A percentile compares a stretch with the other conserved stretches of the same genome.
Evolutionary conservation across 2,113 vertebrate species (phyloP).

Genomic region (Bubalus kerabau): DNA sequence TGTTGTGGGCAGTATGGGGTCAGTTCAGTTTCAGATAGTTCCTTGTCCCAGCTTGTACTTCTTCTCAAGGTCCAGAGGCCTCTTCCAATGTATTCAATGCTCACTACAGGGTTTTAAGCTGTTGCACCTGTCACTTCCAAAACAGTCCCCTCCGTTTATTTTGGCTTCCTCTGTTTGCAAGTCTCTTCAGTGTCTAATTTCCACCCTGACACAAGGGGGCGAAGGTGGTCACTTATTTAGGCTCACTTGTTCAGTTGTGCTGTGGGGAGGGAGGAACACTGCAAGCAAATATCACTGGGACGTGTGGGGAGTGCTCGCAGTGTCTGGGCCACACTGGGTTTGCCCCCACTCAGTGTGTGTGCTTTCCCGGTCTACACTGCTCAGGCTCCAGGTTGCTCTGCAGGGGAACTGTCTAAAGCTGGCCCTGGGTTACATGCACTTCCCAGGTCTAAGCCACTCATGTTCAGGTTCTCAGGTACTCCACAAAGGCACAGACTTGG

Average conservation of each 20-base stretch:
- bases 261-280: background rate
- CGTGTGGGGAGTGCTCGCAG: background rate
- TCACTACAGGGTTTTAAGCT: background rate
- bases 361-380: background rate
- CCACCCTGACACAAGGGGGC: background rate
- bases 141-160: background rate
- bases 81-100: background rate
- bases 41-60: background rate
- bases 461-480: background rate
- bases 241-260: background rate
- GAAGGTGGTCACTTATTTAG: background rate
- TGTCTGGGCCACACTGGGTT: background rate
- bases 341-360: accelerated
- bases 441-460: background rate
- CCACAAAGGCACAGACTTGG: background rate
- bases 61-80: background rate
- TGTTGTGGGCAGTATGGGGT: background rate
- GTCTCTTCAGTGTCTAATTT: background rate
- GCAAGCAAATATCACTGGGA: background rate
- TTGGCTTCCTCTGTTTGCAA: background rate
- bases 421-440: background rate
- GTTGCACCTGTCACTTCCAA: background rate
- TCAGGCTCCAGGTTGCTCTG: background rate
- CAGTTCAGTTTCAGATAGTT: background rate
- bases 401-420: background rate